Conservation (phyloP, 2,888 invertebrate genomes). For the Cephus nigrinus region DNA sequence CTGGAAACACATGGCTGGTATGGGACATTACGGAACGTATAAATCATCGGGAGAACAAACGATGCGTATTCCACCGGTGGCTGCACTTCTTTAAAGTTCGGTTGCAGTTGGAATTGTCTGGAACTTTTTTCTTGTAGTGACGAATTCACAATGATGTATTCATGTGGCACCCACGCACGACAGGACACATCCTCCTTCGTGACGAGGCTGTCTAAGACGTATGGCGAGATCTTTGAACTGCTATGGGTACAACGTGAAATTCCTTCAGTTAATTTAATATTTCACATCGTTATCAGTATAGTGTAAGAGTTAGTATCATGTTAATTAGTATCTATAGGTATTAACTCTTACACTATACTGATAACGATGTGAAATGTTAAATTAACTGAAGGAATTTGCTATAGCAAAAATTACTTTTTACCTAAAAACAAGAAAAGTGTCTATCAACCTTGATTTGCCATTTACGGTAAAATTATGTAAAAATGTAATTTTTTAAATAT, state of each 20-base stretch:
- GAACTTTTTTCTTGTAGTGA: neutral
- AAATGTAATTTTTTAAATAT: no score
- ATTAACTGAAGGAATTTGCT: no score
- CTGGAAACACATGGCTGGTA: slow-evolving; percentile 39
- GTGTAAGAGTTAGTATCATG: no score
- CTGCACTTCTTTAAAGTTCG: neutral
- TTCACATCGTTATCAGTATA: neutral
- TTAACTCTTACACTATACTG: no score
- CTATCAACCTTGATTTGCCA: no score
- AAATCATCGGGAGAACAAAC: slow-evolving; percentile 39
- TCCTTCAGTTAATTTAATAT: neutral
- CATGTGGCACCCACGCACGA: neutral
- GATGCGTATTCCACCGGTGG: slow-evolving; percentile 14
- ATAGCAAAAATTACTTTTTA: no score
- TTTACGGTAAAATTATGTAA: no score
- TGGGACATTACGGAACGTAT: slow-evolving; percentile 40
- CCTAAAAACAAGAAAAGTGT: no score
- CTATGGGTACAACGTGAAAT: neutral
- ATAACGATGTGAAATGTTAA: no score
- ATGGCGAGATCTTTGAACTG: neutral
- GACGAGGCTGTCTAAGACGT: neutral
- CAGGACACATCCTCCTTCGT: neutral
- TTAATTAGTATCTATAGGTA: no score
- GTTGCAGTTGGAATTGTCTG: neutral
- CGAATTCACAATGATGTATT: neutral